phyloP scores from a whole-genome alignment of 2,888 invertebrate species.

The Euplagia quadripunctaria region DNA sequence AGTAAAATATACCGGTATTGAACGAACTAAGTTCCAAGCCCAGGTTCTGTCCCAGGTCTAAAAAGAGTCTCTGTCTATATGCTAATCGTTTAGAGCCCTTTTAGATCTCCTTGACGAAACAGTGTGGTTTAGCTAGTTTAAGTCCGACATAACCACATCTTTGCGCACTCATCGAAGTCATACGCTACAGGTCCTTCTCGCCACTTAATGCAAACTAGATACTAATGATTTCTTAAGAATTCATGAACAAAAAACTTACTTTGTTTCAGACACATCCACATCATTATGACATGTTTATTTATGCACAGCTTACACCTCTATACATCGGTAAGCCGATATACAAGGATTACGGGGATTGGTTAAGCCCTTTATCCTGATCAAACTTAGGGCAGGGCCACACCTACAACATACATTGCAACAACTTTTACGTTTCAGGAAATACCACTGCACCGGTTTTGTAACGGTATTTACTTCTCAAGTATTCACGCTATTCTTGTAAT shows the following conservation, averaged over 20 bases:
- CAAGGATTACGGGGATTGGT: constrained; percentile 52
- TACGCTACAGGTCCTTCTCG: not conserved
- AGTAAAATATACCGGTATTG: not conserved
- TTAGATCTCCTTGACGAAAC: not conserved
- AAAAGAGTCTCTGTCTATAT: no score
- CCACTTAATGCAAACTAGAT: no score
- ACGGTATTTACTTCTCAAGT: not conserved
- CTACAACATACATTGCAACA: not conserved
- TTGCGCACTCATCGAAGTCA: not conserved
- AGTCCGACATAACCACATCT: not conserved
- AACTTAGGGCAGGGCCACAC: constrained; percentile 42
- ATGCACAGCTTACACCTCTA: constrained; percentile 35
- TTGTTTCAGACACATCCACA: not conserved
- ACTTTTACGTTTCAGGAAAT: not conserved
- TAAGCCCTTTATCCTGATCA: constrained; percentile 54
- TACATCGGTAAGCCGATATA: constrained; percentile 49
- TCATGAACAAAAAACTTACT: no score
- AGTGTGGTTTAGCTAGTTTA: not conserved
- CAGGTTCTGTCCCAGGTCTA: not conserved
- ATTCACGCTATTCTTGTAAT: not conserved
- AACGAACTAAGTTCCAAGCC: not conserved
- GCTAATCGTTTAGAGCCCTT: no score
- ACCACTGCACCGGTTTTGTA: not conserved
- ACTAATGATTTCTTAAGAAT: not conserved
- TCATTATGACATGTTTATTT: constrained; percentile 10